Percentiles rank a stretch among this genome's conserved stretches.
Conservation (phyloP, 1,140 invertebrate genomes). For the Stenopsyche tienmushanensis region DNA sequence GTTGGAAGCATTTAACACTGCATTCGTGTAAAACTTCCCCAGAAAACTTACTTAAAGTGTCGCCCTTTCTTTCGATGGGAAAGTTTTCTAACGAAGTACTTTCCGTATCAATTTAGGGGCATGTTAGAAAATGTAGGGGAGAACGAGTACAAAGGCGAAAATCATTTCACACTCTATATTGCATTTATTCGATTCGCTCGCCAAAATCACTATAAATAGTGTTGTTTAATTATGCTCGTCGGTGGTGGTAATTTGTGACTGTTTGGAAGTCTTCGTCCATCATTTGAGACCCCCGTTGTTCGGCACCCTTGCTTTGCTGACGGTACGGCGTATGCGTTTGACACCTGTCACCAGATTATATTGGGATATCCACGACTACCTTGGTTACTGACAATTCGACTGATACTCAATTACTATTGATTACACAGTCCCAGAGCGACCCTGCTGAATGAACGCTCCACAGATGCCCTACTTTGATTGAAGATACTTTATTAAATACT, state of each 20-base stretch:
- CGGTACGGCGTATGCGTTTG: conserved; percentile 28
- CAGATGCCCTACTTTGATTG: too few species aligned
- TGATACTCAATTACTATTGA: conserved; percentile 39
- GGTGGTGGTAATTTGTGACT: neutral
- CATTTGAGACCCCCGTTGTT: neutral
- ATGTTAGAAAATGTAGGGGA: neutral
- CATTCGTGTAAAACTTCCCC: conserved; percentile 16
- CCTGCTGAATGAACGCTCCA: too few species aligned
- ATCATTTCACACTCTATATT: too few species aligned
- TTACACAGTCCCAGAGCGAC: conserved; percentile 28
- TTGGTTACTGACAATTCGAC: conserved; percentile 12
- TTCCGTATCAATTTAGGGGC: conserved; percentile 11
- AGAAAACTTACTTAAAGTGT: conserved; percentile 23
- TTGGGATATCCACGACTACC: conserved; percentile 15
- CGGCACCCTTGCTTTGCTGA: neutral
- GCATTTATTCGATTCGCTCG: neutral
- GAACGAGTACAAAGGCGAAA: neutral
- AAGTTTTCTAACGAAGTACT: conserved; percentile 14
- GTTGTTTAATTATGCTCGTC: neutral
- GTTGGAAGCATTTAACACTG: conserved; percentile 24
- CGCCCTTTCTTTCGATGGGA: conserved; percentile 16
- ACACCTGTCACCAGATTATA: conserved; percentile 37
- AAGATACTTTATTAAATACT: too few species aligned
- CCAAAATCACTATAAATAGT: neutral
- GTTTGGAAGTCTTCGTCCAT: too few species aligned